phyloP scores from a whole-genome alignment of 2,888 invertebrate species.

The Metopia argyrocephala region DNA sequence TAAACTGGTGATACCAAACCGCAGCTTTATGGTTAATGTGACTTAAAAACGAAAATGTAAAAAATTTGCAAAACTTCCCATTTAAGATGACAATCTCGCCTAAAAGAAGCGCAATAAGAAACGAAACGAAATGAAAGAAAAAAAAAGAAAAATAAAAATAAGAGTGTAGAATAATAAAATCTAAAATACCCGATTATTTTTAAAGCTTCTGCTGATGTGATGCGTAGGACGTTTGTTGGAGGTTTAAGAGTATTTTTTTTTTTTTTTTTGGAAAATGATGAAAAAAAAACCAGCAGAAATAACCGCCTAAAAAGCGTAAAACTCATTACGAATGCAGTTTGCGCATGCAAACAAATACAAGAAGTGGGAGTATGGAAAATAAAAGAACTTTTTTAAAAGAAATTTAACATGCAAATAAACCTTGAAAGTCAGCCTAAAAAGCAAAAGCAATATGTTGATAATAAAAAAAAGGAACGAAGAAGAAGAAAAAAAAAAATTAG shows the following conservation, averaged over 20 bases:
- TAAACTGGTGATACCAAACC: constrained; percentile 44
- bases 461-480: too few species aligned
- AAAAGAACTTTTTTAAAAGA: constrained; percentile 20
- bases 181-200: constrained; percentile 55
- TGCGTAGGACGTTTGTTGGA: constrained; percentile 56
- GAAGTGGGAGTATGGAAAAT: constrained; percentile 53
- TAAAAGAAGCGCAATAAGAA: too few species aligned
- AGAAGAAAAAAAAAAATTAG: too few species aligned
- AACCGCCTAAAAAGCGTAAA: constrained; percentile 56
- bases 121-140: constrained; percentile 4
- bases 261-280: constrained; percentile 29
- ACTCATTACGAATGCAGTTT: constrained; percentile 62
- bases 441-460: neutral
- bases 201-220: constrained; percentile 58
- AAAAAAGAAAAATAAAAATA: neutral
- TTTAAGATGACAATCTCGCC: constrained; percentile 61
- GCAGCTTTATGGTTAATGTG: constrained; percentile 45
- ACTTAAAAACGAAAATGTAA: constrained; percentile 48
- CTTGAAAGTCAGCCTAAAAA: constrained; percentile 7
- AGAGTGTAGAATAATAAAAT: constrained; percentile 21
- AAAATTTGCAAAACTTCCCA: constrained; percentile 53
- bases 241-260: too few species aligned
- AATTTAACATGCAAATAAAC: constrained; percentile 55
- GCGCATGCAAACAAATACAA: constrained; percentile 51
- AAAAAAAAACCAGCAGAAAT: constrained; percentile 22